A percentile compares a stretch with the other conserved stretches of the same genome.
phyloP scores from a whole-genome alignment of 23 tunicate species.

The Phallusia fumigata region DNA sequence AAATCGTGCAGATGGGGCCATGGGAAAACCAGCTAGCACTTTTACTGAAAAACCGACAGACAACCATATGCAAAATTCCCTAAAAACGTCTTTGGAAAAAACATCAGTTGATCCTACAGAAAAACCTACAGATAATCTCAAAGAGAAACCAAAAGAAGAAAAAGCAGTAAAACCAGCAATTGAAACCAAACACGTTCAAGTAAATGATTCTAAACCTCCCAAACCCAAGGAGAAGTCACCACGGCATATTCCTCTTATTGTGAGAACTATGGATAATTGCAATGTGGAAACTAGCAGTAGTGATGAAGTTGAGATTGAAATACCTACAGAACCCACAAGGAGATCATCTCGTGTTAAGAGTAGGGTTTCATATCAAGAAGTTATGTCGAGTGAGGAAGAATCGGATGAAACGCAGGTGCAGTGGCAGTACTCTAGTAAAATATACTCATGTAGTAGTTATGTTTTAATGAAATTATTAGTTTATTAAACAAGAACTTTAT shows the following conservation, averaged over 20 bases:
- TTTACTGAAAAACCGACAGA: too few relatives aligned
- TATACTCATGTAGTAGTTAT: too few relatives aligned
- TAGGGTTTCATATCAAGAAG: constrained; percentile 30
- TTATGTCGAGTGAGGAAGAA: background rate
- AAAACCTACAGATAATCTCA: too few relatives aligned
- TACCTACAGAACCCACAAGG: constrained; percentile 32
- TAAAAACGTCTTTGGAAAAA: too few relatives aligned
- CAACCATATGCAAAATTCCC: too few relatives aligned
- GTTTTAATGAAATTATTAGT: too few relatives aligned
- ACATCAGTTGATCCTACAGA: too few relatives aligned
- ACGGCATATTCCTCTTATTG: background rate
- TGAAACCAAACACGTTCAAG: too few relatives aligned
- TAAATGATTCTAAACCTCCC: background rate
- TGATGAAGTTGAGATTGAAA: constrained; percentile 11
- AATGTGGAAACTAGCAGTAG: background rate
- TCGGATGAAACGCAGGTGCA: background rate
- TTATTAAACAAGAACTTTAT: background rate
- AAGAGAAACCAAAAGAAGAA: too few relatives aligned
- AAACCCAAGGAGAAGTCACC: background rate
- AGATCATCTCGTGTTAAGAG: constrained; percentile 20
- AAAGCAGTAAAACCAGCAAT: too few relatives aligned
- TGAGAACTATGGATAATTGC: background rate
- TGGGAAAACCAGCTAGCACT: too few relatives aligned
- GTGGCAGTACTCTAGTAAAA: too few relatives aligned
- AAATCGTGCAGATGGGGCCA: background rate